These are phyloP conservation scores for Sweltsa coloradensis DNA, from an alignment of 1,140 invertebrate genomes.

Conservation along the genomic window DNA sequence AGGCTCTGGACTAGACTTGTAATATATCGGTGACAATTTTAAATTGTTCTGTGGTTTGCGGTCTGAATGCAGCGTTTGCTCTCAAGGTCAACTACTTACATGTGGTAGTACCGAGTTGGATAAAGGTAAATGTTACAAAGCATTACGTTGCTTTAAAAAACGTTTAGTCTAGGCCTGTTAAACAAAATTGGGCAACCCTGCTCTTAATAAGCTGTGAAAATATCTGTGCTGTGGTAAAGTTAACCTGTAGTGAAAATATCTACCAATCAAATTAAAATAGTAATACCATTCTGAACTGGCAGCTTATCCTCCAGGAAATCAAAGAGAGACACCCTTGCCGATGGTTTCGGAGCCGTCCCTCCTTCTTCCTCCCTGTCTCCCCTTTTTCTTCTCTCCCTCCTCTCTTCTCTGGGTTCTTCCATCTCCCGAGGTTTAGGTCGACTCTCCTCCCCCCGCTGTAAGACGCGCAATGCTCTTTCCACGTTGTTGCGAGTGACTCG, in stretches of 20 bases:
- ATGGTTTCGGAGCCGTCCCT: conserved; percentile 47
- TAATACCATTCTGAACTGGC: conserved; percentile 36
- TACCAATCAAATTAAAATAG: not conserved
- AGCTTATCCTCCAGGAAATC: conserved; percentile 78
- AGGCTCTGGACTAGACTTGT: too few relatives aligned
- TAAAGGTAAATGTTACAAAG: too few relatives aligned
- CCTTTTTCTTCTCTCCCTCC: conserved; percentile 13
- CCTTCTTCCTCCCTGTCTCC: conserved; percentile 25
- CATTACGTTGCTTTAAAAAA: too few relatives aligned
- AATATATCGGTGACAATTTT: too few relatives aligned
- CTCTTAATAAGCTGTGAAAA: too few relatives aligned
- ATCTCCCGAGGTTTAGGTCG: not conserved
- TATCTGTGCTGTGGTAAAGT: too few relatives aligned
- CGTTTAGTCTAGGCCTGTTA: too few relatives aligned
- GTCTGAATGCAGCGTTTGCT: too few relatives aligned
- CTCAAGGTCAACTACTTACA: too few relatives aligned
- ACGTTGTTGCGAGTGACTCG: conserved; percentile 60
- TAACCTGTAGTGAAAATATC: not conserved
- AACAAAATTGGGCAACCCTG: too few relatives aligned
- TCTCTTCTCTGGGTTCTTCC: conserved; percentile 13
- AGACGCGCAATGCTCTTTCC: conserved; percentile 51
- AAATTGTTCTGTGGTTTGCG: too few relatives aligned
- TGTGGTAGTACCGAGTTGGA: too few relatives aligned
- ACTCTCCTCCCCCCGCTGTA: conserved; percentile 37
- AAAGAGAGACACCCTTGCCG: conserved; percentile 72